Percentiles rank a stretch among this genome's conserved stretches.
Conservation (phyloP, 2,797 vertebrate genomes). For the Eupleurogrammus muticus region DNA sequence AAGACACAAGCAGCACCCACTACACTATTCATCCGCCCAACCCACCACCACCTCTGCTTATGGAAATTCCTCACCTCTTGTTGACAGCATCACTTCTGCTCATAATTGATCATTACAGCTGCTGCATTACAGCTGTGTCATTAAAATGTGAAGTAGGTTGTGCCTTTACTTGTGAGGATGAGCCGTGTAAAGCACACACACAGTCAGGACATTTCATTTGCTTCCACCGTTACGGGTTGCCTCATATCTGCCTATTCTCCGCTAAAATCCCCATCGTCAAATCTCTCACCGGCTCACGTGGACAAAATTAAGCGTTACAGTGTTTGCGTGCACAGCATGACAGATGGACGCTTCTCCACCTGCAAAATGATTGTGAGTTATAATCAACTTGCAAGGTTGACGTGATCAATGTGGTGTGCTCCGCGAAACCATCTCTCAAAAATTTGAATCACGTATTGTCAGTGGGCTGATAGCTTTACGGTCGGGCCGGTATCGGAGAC, state of each 20-base stretch:
- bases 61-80: too few relatives aligned
- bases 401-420: slow-evolving; percentile 36
- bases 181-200: slow-evolving; percentile 6
- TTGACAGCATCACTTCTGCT: too few relatives aligned
- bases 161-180: too few relatives aligned
- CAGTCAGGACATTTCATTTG: slow-evolving; percentile 47
- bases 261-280: slow-evolving; percentile 38
- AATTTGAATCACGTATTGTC: slow-evolving; percentile 32
- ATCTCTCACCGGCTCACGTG: slow-evolving; percentile 14
- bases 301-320: slow-evolving; percentile 46
- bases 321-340: slow-evolving; percentile 48
- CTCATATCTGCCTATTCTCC: slow-evolving; percentile 53
- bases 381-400: slow-evolving; percentile 51
- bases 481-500: slow-evolving; percentile 26
- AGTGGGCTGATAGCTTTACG: not conserved
- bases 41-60: too few relatives aligned
- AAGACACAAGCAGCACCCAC: too few relatives aligned
- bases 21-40: too few relatives aligned
- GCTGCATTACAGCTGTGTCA: too few relatives aligned
- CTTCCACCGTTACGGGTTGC: slow-evolving; percentile 42
- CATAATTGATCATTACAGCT: too few relatives aligned
- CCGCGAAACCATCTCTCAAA: slow-evolving; percentile 34
- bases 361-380: slow-evolving; percentile 28
- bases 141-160: too few relatives aligned
- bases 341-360: slow-evolving; percentile 61